These are phyloP conservation scores for Eleginops maclovinus DNA, from an alignment of 2,113 vertebrate genomes.

Conservation along the genomic window DNA sequence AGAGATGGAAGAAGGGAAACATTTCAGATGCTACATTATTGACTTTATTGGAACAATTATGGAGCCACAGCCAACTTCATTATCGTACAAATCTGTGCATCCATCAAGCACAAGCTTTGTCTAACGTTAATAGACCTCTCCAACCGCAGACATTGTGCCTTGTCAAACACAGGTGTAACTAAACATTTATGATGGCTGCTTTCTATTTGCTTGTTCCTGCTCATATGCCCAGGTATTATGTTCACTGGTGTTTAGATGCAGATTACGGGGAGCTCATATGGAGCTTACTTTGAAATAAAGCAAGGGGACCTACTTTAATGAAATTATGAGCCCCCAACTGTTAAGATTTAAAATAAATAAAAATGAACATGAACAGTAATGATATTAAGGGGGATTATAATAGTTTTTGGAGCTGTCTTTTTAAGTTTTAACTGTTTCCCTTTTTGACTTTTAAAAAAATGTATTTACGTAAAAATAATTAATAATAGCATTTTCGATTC, in stretches of 20 bases:
- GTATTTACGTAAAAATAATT: too few species aligned
- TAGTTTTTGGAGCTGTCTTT: too few species aligned
- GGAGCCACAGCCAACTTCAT: constrained; percentile 31
- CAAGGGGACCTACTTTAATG: neutral
- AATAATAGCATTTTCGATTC: too few species aligned
- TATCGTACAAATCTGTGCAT: constrained; percentile 47
- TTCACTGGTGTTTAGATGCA: neutral
- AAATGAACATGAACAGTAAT: too few species aligned
- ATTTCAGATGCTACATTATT: constrained; percentile 45
- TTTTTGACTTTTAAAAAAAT: too few species aligned
- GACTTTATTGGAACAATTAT: constrained; percentile 28
- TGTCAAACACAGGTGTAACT: constrained; percentile 11
- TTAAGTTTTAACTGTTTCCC: too few species aligned
- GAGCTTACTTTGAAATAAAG: neutral
- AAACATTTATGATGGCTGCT: constrained; percentile 1
- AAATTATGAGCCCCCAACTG: too few species aligned
- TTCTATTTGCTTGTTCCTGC: neutral
- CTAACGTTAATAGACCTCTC: constrained; percentile 3
- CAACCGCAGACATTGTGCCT: constrained; percentile 5
- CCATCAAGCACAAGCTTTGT: constrained; percentile 33
- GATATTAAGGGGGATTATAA: too few species aligned
- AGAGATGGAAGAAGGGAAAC: constrained; percentile 17
- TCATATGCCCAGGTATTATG: too few species aligned
- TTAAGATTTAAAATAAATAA: too few species aligned
- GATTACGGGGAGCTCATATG: neutral